Evolutionary conservation across 2,797 vertebrate genomes (phyloP), one percentile per base, ranked within the genome.

Genomic region (Neomorphus geoffroyi): DNA sequence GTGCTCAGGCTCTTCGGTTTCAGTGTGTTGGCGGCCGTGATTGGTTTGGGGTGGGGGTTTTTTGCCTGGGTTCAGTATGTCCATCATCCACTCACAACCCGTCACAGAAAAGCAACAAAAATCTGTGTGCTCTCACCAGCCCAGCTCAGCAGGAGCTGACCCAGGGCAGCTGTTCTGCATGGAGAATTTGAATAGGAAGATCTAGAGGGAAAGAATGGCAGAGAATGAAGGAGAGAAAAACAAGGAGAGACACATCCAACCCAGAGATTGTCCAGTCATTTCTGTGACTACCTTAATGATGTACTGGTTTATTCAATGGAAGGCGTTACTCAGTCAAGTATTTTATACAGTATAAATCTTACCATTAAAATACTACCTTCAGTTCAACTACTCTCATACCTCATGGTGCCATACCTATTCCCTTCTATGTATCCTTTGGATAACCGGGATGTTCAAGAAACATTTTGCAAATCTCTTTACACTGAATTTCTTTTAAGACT

Each of bases 171-270:
- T 77, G 94, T 70, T 92, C 89, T 88, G 91, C 85, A 10, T 45
- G 46, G 64, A 86, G 90, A 90, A 80, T 66, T 86, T 91, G 72
- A 94, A 95, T 65, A 57, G 86, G 78, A 93, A 94, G 86, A 94
- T 15, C 87, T 60, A 86, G 13, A 80, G 27, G 35, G 61, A 56
- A 92, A 85, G 72, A 93, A 94, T 23, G 10, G 41, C 67, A 89
- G 39, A 79, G 71, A 62, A 83, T 9, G 43, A 88, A 92, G 81
- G 43, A 58, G 10, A 77, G 28, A 83, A 72, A 54, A 86, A 66
- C 35, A 87, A 26, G 46, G 43, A 83, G 43, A 57, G 12, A 88
- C 35, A 88, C 9, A 41, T 41, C 39, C 39, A 41, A 14, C 41
- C 39, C 39, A 41, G 39, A 86, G 67, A 67, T 80, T 10, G 22